phyloP scores from a whole-genome alignment of 2,888 invertebrate genomes.

The Nomada ruficornis region DNA sequence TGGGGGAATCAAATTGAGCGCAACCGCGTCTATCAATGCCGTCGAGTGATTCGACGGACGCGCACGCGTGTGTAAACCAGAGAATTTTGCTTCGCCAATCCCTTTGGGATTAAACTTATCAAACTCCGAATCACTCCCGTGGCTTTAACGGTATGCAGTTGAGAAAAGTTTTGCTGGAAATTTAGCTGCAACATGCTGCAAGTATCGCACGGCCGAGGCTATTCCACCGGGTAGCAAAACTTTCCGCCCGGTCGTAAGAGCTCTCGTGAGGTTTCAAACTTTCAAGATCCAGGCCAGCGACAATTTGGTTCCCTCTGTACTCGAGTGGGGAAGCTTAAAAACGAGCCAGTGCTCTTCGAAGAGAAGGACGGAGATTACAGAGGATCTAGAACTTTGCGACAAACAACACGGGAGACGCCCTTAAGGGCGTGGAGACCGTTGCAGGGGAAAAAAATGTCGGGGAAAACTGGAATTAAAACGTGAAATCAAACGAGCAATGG shows the following conservation, averaged over 20 bases:
- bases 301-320: constrained; percentile 56
- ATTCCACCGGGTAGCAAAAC: constrained; percentile 59
- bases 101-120: constrained; percentile 31
- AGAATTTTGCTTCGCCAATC: constrained; percentile 7
- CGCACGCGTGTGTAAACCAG: neutral
- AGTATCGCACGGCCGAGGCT: constrained; percentile 53
- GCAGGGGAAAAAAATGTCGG: neutral
- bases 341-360: neutral
- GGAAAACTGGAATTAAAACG: neutral
- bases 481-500: too few relatives aligned
- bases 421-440: neutral
- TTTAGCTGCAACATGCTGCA: constrained; percentile 41
- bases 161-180: constrained; percentile 48
- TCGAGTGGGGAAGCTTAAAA: constrained; percentile 41
- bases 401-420: neutral
- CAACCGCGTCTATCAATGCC: neutral
- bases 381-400: neutral
- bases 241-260: constrained; percentile 61
- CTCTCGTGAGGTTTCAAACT: constrained; percentile 54
- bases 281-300: constrained; percentile 63
- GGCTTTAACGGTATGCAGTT: constrained; percentile 37
- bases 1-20: neutral
- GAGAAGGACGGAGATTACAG: neutral
- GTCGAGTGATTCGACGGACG: neutral
- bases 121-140: constrained; percentile 43